A percentile compares a stretch with the other conserved stretches of the same genome.
Evolutionary conservation across 2,888 invertebrate species (phyloP).

Genomic region (Spialia ferax): DNA sequence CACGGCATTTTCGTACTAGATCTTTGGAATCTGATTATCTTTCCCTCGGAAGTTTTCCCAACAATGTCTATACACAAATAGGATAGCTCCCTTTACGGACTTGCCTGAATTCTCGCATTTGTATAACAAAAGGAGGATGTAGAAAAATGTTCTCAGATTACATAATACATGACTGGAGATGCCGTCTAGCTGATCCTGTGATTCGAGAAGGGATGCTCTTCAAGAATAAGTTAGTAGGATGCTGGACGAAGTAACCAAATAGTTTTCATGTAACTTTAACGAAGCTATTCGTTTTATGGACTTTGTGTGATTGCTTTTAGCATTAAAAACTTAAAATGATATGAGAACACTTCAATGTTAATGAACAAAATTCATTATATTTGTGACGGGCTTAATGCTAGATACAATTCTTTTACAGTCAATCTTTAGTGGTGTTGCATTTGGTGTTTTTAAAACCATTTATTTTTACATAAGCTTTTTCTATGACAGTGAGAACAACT

Average conservation of each 20-base stretch:
- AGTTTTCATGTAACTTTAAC: too few species aligned
- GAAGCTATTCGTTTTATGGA: too few species aligned
- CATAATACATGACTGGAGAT: conserved; percentile 34
- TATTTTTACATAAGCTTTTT: too few species aligned
- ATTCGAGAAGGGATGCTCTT: background rate
- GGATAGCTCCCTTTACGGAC: background rate
- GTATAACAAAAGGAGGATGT: conserved; percentile 12
- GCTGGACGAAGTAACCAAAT: background rate
- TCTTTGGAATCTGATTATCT: conserved; percentile 6
- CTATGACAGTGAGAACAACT: too few species aligned
- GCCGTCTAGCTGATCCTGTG: conserved; percentile 30
- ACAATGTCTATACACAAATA: background rate
- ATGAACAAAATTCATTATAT: too few species aligned
- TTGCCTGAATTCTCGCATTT: conserved; percentile 1
- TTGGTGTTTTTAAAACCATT: too few species aligned
- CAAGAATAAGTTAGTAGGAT: conserved; percentile 2
- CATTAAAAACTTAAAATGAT: too few species aligned
- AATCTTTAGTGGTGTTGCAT: too few species aligned
- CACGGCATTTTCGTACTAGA: background rate
- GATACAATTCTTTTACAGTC: too few species aligned
- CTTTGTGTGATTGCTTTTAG: too few species aligned
- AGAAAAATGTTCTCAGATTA: conserved; percentile 24
- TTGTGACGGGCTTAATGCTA: too few species aligned
- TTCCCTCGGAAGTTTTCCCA: background rate
- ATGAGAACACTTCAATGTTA: too few species aligned